Base-by-base conservation (phyloP, 2,888 invertebrate species). In the Agrotis segetum region DNA sequence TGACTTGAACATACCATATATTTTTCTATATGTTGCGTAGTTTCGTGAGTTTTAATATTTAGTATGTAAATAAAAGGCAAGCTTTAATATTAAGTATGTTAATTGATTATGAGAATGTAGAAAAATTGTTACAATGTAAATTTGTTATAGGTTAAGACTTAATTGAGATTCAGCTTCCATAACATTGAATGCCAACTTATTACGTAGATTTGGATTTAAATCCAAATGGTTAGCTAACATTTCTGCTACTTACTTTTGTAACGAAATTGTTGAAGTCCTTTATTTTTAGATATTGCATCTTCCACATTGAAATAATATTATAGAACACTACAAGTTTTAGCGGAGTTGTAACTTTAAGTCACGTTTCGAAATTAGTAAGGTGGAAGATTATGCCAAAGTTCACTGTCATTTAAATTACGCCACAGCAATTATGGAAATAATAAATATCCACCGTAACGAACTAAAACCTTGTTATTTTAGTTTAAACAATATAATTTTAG, bases 11-110 rank as follows among this genome's bases (percentile, higher is more conserved):
- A 71, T 79, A 81, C 74, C 77, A 74, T 74, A 81, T 84, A 83
- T 86, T 84, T 87, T 86, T 84, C 77, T 85, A 82, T 83, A 71
- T 58, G 77, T 81, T 83, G 76, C 74, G 65, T 83, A 83, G 77
- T 83, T 84, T 72, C 72, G 75, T 82, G 83, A 82, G 80, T 85
- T 80, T 61, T 79, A 83, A 86, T 65, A 65, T 81, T 82, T 82
- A 85, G 84, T 87, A 79, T 87, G 84, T 90, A 89, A 90, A 89
- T 90, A 92, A 88, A 88, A 89, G 89, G 89, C 91, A 93, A 95
- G 95, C 94, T 95, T 95, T 95, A 95, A 95, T 85, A 83, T 89
- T 94, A 94, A 94, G 92, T 92, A 90, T 88, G 92, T 92, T 93
- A 90, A 90, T 90, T 89, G 84, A 88, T 88, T 89, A 90, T 88